Evolutionary conservation across 2,797 vertebrate genomes (phyloP), one percentile per base, ranked within the genome.

Genomic region (Capromys pilorides): DNA sequence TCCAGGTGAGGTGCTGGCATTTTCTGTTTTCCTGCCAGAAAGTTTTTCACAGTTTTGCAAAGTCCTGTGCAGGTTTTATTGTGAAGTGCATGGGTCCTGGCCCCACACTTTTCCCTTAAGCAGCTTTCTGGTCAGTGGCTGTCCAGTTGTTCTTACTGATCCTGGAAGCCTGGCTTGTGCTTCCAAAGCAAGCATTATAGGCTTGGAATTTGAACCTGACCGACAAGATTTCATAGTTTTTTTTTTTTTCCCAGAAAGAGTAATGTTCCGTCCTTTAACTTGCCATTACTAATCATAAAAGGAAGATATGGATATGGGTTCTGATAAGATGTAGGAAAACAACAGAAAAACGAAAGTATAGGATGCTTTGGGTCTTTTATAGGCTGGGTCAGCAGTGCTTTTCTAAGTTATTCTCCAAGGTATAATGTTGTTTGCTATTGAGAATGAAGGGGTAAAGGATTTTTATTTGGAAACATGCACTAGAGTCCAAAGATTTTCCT

Each of bases 391-490:
- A 19, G 18, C 71, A 54, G 41, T 61, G 41, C 0, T 33, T 75
- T 45, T 64, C 10, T 11, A 39, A 67, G 2, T 28, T 69, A 19
- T 51, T 73, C 26, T 92, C 67, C 49, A 41, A 33, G 31, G 28
- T 4, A 79, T 1, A 67, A 82, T 16, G 2, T 33, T 45, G 31
- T 12, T 12, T 81, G 14, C 51, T 49, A 4, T 59, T 64, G 66
- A 62, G 82, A 78, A 69, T 62, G 59, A 77, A 33, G 6, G 2
- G 3, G 6, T 39, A 45, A 90, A 83, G n/a, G 14, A 95, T 89
- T 96, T 88, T 93, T 93, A 88, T 91, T 96, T 90, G 96, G 66
- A 96, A 97, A 94, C 78, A 3, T 14, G 82, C 80, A 31, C 21
- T 39, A 13, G 75, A 61, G 91, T 73, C 92, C 88, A 96, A 97